Evolutionary conservation across 2,888 invertebrate genomes (phyloP), one percentile per base, ranked within the genome.

Genomic region (Tethea ocularis): DNA sequence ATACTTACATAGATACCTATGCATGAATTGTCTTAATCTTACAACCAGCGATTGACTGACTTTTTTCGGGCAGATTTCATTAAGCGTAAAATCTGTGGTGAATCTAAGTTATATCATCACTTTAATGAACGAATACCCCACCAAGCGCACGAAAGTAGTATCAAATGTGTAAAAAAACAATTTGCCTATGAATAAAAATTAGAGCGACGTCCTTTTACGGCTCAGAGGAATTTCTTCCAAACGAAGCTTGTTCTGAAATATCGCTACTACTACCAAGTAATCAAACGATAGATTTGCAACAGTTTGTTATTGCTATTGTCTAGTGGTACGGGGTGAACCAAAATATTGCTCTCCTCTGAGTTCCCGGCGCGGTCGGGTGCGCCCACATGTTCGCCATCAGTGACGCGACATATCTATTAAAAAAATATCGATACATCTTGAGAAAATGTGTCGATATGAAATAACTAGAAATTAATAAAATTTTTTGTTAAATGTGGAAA

Each of bases 261-360:
- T 33, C 54, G 22, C 22, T 11, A 20, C 54, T 20, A 56, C 56
- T 68, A 82, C 75, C 65, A 73, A 55, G 73, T 46, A n/a, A 57
- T 51, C 6, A 2, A 63, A 54, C 68, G 75, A 73, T 66, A 61
- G 55, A 52, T 51, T 56, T 56, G 23, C 67, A 61, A 64, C 26
- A 56, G 46, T 53, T 33, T 33, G 60, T 64, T 61, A 57, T 61
- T 24, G 58, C 57, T 46, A 38, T 56, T 72, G 13, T 69, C 72
- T n/a, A 46, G 66, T 86, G 82, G 91, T 91, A 86, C 74, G 69
- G 82, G 80, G 91, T 78, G 88, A 86, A 90, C 92, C 84, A 91
- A 92, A 92, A 91, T 92, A 91, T 91, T 90, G 84, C 89, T 87
- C 82, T 86, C 85, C 83, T 78, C 80, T 80, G 82, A 83, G 86